Evolutionary conservation across 2,888 invertebrate genomes (phyloP).

Genomic region (Geotrupes spiniger): DNA sequence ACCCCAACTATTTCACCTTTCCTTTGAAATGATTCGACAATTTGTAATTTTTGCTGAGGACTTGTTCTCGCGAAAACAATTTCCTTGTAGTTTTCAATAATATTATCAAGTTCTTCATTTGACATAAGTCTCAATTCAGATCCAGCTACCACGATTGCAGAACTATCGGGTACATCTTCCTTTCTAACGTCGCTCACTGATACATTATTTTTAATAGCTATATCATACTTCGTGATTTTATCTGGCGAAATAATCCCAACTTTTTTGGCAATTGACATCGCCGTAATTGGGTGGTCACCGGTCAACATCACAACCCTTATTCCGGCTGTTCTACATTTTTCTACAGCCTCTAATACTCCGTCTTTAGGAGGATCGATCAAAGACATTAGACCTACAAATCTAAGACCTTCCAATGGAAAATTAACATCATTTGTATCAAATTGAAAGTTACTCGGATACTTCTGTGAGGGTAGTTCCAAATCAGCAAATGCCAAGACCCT

Average conservation of each 20-base stretch:
- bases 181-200: conserved; percentile 4
- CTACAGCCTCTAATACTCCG: conserved; percentile 63
- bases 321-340: conserved; percentile 70
- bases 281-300: conserved; percentile 80
- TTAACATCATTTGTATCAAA: conserved; percentile 62
- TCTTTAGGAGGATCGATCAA: conserved; percentile 65
- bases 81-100: conserved; percentile 62
- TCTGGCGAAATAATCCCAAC: conserved; percentile 67
- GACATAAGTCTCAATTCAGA: conserved; percentile 58
- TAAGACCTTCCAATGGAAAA: conserved; percentile 59
- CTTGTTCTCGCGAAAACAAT: conserved; percentile 73
- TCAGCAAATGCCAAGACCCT: conserved; percentile 84
- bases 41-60: conserved; percentile 66
- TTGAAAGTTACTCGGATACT: conserved; percentile 53
- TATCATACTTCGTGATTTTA: conserved; percentile 61
- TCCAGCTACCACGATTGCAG: conserved; percentile 58
- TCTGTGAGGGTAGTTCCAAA: conserved; percentile 55
- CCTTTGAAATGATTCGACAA: conserved; percentile 76
- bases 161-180: conserved; percentile 38
- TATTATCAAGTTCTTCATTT: conserved; percentile 55
- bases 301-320: conserved; percentile 78
- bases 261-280: conserved; percentile 70
- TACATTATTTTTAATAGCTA: conserved; percentile 54
- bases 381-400: conserved; percentile 63
- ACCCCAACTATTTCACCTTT: conserved; percentile 64